phyloP scores from a whole-genome alignment of 2,888 invertebrate species.

The Hypsopygia costalis region DNA sequence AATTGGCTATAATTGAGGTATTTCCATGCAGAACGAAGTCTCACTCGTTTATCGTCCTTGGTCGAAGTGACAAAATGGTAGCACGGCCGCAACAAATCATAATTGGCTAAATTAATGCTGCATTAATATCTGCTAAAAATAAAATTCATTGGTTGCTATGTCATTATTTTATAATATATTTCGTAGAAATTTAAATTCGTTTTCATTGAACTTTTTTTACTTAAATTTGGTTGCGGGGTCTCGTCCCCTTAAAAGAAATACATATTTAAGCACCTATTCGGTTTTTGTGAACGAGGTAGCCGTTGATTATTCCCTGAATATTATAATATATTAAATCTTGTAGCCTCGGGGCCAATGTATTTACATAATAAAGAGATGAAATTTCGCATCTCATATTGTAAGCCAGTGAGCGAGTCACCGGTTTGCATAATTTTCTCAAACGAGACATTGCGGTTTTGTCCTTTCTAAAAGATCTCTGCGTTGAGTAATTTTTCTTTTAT shows the following conservation, averaged over 20 bases:
- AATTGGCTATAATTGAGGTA: too few species aligned
- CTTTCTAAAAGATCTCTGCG: constrained; percentile 27
- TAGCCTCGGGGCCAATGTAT: constrained; percentile 36
- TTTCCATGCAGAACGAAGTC: too few species aligned
- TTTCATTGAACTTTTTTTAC: too few species aligned
- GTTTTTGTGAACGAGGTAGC: constrained; percentile 29
- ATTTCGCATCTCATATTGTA: constrained; percentile 32
- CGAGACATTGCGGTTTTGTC: constrained; percentile 22
- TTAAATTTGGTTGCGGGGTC: not conserved
- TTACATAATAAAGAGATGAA: constrained; percentile 47
- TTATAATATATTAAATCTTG: constrained; percentile 44
- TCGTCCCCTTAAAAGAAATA: constrained; percentile 14
- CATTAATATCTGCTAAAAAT: too few species aligned
- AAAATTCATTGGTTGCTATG: too few species aligned
- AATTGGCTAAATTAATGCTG: too few species aligned
- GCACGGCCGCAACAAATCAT: too few species aligned
- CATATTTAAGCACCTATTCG: constrained; percentile 24
- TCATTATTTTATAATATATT: too few species aligned
- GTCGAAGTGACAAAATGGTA: too few species aligned
- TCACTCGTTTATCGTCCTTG: too few species aligned
- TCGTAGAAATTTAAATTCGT: too few species aligned
- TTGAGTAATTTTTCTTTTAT: constrained; percentile 19
- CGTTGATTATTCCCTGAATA: constrained; percentile 42
- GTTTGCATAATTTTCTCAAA: constrained; percentile 36
- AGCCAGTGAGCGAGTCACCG: constrained; percentile 29